Evolutionary conservation across 1,140 invertebrate genomes (phyloP).

Genomic region (Glomeris maerens): DNA sequence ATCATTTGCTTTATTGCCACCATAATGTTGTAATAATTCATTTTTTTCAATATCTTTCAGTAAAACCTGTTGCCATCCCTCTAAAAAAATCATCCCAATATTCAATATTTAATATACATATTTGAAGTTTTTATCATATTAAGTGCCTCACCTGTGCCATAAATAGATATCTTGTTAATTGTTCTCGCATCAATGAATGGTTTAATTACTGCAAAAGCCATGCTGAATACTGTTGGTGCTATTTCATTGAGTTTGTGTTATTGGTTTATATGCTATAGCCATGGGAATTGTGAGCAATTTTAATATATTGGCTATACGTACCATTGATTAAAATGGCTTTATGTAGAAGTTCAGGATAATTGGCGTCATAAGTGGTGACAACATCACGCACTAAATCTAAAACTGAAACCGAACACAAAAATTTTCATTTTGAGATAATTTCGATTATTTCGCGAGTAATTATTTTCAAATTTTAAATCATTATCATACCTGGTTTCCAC

Average conservation of each 20-base stretch:
- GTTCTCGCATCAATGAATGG: conserved; percentile 81
- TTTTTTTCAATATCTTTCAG: conserved; percentile 48
- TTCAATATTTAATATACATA: no score
- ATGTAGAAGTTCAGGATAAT: conserved; percentile 77
- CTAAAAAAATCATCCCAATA: conserved; percentile 3
- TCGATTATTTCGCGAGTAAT: not conserved
- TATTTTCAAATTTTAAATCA: no score
- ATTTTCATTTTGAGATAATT: not conserved
- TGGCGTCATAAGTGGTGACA: conserved; percentile 40
- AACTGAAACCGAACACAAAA: not conserved
- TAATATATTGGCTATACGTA: conserved; percentile 15
- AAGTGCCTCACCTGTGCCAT: conserved; percentile 37
- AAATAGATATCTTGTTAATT: conserved; percentile 73
- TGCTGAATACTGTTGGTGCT: conserved; percentile 66
- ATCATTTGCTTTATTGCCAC: conserved; percentile 59
- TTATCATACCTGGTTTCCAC: conserved; percentile 65
- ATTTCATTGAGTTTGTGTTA: conserved; percentile 12
- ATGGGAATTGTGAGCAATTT: not conserved
- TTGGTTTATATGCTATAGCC: not conserved
- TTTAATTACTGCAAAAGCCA: conserved; percentile 73
- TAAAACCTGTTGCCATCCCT: conserved; percentile 55
- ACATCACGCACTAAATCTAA: not conserved
- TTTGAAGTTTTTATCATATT: no score
- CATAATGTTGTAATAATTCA: conserved; percentile 61
- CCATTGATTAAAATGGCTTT: conserved; percentile 66